These are phyloP conservation scores for Drosophila phalerata DNA, from an alignment of 2,888 invertebrate species.

Conservation along the genomic window DNA sequence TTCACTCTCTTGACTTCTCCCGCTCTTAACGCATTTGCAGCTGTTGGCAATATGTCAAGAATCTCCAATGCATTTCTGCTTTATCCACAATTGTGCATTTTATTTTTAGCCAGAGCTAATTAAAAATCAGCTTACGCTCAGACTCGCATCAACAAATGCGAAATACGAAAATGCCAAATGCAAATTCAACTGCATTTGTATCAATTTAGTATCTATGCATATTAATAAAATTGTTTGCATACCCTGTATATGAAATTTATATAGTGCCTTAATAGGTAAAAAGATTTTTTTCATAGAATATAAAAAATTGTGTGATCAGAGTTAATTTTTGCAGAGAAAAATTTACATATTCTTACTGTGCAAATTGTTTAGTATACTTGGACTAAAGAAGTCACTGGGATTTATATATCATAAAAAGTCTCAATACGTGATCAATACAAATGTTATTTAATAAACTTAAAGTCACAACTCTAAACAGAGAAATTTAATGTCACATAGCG, in stretches of 20 bases:
- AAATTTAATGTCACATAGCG: no score
- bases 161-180: slow-evolving; percentile 37
- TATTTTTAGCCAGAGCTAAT: slow-evolving; percentile 71
- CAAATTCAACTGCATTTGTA: slow-evolving; percentile 46
- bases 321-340: no score
- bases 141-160: slow-evolving; percentile 47
- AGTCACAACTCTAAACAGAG: no score
- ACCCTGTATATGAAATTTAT: slow-evolving; percentile 1
- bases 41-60: slow-evolving; percentile 82
- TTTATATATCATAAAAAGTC: no score
- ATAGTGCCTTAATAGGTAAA: neutral
- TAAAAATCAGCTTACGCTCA: slow-evolving; percentile 57
- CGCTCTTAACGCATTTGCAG: slow-evolving; percentile 50
- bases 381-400: no score
- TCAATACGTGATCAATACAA: no score
- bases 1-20: slow-evolving; percentile 7
- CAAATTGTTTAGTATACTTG: no score
- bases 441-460: no score
- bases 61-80: slow-evolving; percentile 53
- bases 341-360: no score
- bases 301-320: no score
- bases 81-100: slow-evolving; percentile 36
- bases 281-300: no score
- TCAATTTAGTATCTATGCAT: slow-evolving; percentile 61
- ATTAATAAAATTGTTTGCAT: slow-evolving; percentile 57